These are phyloP conservation scores for Sclerurus mexicanus DNA, from an alignment of 2,113 vertebrate species.

Conservation along the genomic window DNA sequence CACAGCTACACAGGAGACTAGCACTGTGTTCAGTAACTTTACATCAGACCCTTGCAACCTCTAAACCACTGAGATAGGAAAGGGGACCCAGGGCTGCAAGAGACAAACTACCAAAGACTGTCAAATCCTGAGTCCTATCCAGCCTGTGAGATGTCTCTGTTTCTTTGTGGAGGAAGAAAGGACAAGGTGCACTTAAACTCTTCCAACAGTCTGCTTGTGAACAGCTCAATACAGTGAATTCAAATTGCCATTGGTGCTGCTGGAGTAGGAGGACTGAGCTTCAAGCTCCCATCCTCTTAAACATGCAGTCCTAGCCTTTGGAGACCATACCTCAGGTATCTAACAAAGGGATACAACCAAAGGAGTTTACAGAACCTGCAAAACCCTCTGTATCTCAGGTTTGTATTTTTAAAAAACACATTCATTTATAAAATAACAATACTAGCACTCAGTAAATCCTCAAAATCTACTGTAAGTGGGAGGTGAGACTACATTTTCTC, in stretches of 20 bases:
- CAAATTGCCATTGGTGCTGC: background rate
- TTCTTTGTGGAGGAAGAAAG: background rate
- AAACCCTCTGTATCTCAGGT: background rate
- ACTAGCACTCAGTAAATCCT: background rate
- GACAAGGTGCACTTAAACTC: background rate
- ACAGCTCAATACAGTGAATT: background rate
- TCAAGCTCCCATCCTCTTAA: background rate
- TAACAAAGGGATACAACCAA: background rate
- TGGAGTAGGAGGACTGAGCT: background rate
- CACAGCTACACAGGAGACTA: background rate
- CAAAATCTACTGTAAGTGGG: background rate
- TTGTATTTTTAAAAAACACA: background rate
- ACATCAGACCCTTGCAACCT: background rate
- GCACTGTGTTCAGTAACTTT: background rate
- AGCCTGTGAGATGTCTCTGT: background rate
- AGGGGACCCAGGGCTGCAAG: background rate
- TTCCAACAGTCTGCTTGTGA: background rate
- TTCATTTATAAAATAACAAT: background rate
- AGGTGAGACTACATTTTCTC: background rate
- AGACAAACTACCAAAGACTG: background rate
- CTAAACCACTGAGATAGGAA: background rate
- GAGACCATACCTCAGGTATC: background rate
- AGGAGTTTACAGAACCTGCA: background rate
- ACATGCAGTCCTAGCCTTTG: background rate
- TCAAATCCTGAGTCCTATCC: background rate